Conservation (phyloP, 2,797 vertebrate species). For the Carcharodon carcharias region DNA sequence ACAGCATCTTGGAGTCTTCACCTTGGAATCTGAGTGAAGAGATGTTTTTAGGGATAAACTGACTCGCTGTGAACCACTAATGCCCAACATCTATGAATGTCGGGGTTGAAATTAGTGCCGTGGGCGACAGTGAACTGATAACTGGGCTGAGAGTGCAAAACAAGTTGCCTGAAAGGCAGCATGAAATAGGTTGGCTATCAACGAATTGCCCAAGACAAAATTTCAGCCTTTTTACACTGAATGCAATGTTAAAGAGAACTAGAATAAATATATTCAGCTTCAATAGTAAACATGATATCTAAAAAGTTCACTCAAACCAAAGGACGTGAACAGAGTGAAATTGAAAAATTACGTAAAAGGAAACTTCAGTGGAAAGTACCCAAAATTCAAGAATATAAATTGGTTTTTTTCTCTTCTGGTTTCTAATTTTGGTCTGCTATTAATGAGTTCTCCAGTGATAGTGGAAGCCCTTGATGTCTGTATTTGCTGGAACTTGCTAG, state of each 20-base stretch:
- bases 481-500: conserved; percentile 38
- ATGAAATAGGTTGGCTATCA: too few species aligned
- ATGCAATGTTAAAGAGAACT: background rate
- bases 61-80: background rate
- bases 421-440: background rate
- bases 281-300: background rate
- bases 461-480: background rate
- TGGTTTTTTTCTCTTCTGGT: background rate
- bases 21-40: background rate
- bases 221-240: background rate
- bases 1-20: background rate
- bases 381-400: background rate
- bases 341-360: background rate
- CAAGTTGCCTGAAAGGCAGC: background rate
- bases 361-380: background rate
- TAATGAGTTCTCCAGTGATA: background rate
- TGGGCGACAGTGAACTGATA: too few species aligned
- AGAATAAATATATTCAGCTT: background rate
- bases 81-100: too few species aligned
- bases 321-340: background rate
- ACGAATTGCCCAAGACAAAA: background rate
- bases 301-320: background rate
- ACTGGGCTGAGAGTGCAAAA: background rate
- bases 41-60: background rate
- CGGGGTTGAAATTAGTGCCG: background rate